Conservation (phyloP, 2,797 vertebrate genomes). For the Galago senegalensis region DNA sequence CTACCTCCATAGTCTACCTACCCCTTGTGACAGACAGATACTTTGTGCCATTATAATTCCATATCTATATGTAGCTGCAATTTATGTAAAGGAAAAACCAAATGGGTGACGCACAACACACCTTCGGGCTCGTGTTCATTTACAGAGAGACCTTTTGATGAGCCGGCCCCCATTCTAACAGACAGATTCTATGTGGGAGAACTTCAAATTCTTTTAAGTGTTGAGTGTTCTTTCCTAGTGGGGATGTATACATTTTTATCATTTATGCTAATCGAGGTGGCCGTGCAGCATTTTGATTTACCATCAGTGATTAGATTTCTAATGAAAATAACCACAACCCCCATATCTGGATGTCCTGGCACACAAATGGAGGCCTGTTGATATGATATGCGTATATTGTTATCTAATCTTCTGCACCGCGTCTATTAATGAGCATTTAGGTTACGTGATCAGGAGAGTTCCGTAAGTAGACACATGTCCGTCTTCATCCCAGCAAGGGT, state of each 20-base stretch:
- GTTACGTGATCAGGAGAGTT: background rate
- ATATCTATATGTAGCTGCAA: background rate
- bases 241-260: background rate
- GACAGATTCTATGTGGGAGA: background rate
- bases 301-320: background rate
- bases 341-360: background rate
- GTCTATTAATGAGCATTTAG: background rate
- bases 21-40: background rate
- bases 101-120: background rate
- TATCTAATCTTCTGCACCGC: background rate
- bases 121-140: background rate
- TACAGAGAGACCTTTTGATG: background rate
- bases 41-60: background rate
- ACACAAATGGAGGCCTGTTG: background rate
- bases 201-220: constrained; percentile 1
- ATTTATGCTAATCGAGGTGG: background rate
- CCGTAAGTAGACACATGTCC: background rate
- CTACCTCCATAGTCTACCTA: background rate
- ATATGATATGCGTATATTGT: background rate
- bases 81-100: constrained; percentile 39
- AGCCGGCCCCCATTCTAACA: background rate
- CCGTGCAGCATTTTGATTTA: constrained; percentile 38
- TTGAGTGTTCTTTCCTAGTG: background rate
- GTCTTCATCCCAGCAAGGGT: background rate
- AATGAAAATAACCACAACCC: constrained; percentile 8